Conservation (phyloP, 2,888 invertebrate genomes). For the Andrena fulva region DNA sequence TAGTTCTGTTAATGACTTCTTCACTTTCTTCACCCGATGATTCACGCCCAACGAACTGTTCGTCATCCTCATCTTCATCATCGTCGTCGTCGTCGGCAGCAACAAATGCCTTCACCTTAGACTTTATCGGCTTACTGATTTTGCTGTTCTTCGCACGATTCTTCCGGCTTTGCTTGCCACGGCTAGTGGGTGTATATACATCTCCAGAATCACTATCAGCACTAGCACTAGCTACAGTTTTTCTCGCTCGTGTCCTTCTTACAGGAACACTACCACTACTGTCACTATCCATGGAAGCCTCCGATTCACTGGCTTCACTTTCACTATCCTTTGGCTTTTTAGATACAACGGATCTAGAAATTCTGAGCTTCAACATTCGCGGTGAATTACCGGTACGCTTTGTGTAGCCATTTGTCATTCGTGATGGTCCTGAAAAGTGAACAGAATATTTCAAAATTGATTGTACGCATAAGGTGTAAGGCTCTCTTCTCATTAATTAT, state of each 20-base stretch:
- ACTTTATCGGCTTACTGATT: slow-evolving; percentile 70
- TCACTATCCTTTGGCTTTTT: slow-evolving; percentile 73
- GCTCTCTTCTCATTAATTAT: neutral
- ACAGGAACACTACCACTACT: slow-evolving; percentile 78
- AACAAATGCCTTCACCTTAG: slow-evolving; percentile 67
- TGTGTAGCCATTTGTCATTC: slow-evolving; percentile 80
- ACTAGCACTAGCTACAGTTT: slow-evolving; percentile 76
- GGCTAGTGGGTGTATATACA: slow-evolving; percentile 85
- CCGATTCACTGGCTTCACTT: slow-evolving; percentile 78
- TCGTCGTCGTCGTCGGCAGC: slow-evolving; percentile 72
- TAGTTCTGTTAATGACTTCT: slow-evolving; percentile 72
- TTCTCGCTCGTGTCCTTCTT: slow-evolving; percentile 76
- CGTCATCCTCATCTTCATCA: slow-evolving; percentile 67
- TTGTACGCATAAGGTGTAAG: too few relatives aligned
- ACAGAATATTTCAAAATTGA: neutral
- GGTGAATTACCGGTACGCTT: slow-evolving; percentile 72
- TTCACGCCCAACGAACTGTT: slow-evolving; percentile 63
- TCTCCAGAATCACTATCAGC: slow-evolving; percentile 86
- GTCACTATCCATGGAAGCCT: slow-evolving; percentile 75
- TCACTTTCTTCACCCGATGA: slow-evolving; percentile 76
- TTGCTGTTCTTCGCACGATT: slow-evolving; percentile 79
- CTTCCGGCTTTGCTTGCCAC: slow-evolving; percentile 79
- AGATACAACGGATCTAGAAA: slow-evolving; percentile 61
- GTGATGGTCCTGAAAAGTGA: slow-evolving; percentile 79
- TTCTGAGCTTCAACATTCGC: slow-evolving; percentile 75